Evolutionary conservation across 2,113 vertebrate species (phyloP), one percentile per base, ranked within the genome.

Genomic region (Leptodactylus fuscus): DNA sequence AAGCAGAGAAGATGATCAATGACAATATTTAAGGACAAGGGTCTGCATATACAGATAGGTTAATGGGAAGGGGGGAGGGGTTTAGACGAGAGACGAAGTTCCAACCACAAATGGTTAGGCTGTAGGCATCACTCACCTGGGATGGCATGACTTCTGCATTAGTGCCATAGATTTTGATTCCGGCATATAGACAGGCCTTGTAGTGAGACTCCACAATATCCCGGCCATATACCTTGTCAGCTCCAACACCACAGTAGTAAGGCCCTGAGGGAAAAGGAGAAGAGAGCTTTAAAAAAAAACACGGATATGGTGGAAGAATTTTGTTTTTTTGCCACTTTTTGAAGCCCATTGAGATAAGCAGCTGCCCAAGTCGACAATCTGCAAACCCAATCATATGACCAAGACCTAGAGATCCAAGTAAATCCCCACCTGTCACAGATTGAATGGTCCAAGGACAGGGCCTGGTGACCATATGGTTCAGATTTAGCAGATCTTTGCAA

Each of bases 201-300:
- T 94, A 95, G 90, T 95, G 95, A 38, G 91, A 91, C 85, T 97
- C 96, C 53, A 96, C 92, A 0, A 98, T 92, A 71, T 97, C 97
- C 0, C 96, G 92, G 58, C 95, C 96, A 0, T 92, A 96, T 7
- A 94, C 94, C 41, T 91, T 91, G 78, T 96, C 90, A 1, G 96
- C 93, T 24, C 97, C 96, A 73, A 98, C 95, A 0, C 94, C 93
- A 0, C 96, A 97, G 90, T 97, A 97, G 81, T 97, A 97, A 0
- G 94, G 96, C 24, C 96, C 97, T 98, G 87, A 20, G 62, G 8
- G n/a, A 44, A 16, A 18, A 38, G 32, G 6, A 24, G 58, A 8
- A n/a, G 16, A n/a, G 16, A 24, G 18, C 53, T 5, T 67, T 67
- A 34, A 4, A 10, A 13, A n/a, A 9, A 58, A 55, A 55, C 1